Percentiles rank a stretch among this genome's conserved stretches.
Conservation (phyloP, 2,797 vertebrate species). For the Ptychadena robeensis region DNA sequence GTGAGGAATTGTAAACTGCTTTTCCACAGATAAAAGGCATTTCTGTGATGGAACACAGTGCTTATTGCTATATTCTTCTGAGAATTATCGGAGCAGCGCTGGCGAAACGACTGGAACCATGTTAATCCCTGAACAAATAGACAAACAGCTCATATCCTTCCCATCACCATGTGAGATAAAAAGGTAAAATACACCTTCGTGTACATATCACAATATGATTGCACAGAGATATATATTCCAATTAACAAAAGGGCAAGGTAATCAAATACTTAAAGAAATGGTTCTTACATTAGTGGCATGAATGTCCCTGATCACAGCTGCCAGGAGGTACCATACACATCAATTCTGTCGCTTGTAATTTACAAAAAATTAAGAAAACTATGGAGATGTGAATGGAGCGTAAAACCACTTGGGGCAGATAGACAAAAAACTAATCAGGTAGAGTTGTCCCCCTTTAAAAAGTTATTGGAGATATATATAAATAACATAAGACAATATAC, state of each 20-base stretch:
- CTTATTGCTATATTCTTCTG: slow-evolving; percentile 45
- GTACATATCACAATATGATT: slow-evolving; percentile 43
- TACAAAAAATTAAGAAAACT: no score
- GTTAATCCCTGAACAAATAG: slow-evolving; percentile 48
- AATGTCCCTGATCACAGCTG: background rate
- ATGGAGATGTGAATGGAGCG: no score
- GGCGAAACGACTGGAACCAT: slow-evolving; percentile 42
- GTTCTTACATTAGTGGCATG: background rate
- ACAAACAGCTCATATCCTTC: slow-evolving; percentile 43
- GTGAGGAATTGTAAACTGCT: slow-evolving; percentile 48
- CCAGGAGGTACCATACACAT: background rate
- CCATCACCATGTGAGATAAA: slow-evolving; percentile 42
- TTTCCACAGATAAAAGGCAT: slow-evolving; percentile 61
- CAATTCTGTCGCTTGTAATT: background rate
- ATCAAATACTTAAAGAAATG: slow-evolving; percentile 7
- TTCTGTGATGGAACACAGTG: slow-evolving; percentile 48
- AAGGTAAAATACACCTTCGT: slow-evolving; percentile 35
- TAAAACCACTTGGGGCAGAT: no score
- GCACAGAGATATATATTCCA: slow-evolving; percentile 35
- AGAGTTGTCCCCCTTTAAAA: no score
- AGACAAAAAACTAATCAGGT: no score
- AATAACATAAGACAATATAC: no score
- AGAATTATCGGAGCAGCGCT: slow-evolving; percentile 51
- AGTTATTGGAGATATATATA: no score
- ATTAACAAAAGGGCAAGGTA: slow-evolving; percentile 1